phyloP scores from a whole-genome alignment of 2,888 invertebrate genomes.

The Imbricaverruca yamaguchii region DNA sequence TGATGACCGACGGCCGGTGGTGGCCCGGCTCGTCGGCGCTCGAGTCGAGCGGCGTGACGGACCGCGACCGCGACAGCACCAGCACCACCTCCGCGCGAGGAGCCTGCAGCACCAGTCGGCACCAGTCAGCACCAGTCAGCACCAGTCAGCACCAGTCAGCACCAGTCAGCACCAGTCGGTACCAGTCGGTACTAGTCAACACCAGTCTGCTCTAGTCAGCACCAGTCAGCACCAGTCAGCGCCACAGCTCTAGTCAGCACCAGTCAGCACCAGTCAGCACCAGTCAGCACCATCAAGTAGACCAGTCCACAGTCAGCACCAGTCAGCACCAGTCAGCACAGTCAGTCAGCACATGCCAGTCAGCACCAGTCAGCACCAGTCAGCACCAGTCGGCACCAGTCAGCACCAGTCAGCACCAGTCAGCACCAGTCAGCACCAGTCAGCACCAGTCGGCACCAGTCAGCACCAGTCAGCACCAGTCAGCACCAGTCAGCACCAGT shows the following conservation, averaged over 20 bases:
- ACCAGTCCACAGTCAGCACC: too few relatives aligned
- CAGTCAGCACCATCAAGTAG: too few relatives aligned
- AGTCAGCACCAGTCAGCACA: conserved; percentile 40
- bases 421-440: conserved; percentile 52
- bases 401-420: too few relatives aligned
- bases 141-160: conserved; percentile 41
- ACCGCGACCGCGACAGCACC: conserved; percentile 56
- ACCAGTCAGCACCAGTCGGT: conserved; percentile 47
- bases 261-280: conserved; percentile 40
- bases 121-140: background rate
- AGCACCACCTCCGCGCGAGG: conserved; percentile 70
- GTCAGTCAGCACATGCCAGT: too few relatives aligned
- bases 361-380: conserved; percentile 66
- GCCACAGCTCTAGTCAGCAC: too few relatives aligned
- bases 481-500: conserved; percentile 55
- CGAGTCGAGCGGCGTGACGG: conserved; percentile 36
- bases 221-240: background rate
- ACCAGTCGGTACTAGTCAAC: too few relatives aligned
- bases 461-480: background rate
- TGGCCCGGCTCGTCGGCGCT: conserved; percentile 25
- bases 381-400: background rate
- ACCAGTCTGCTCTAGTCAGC: too few relatives aligned
- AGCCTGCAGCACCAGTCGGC: conserved; percentile 47
- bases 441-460: background rate
- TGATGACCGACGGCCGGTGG: conserved; percentile 31